Conservation (phyloP, 2,797 vertebrate genomes). For the Ispidina picta region DNA sequence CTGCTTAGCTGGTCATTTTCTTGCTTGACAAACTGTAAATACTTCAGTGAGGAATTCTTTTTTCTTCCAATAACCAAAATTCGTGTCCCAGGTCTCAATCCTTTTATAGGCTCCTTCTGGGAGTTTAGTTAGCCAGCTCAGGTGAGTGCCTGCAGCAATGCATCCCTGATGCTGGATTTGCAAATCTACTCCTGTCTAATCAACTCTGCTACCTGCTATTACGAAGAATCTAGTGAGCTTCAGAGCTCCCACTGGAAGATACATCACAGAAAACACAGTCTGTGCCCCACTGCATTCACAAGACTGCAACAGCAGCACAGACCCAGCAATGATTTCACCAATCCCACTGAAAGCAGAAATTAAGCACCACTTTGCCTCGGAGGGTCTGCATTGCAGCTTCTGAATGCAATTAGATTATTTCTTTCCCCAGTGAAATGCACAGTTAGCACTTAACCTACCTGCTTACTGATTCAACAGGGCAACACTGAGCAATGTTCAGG, state of each 20-base stretch:
- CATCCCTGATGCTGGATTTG: neutral
- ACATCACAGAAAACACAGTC: neutral
- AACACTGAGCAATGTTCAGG: neutral
- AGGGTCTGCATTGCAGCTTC: fast-evolving
- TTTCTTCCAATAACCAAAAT: neutral
- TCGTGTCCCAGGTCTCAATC: neutral
- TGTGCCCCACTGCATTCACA: neutral
- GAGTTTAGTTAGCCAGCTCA: neutral
- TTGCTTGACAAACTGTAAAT: neutral
- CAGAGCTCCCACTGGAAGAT: neutral
- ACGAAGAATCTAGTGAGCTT: neutral
- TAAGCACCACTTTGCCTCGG: neutral
- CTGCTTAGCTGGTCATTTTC: neutral
- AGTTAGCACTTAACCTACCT: neutral
- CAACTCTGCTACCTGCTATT: neutral
- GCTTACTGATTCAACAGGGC: neutral
- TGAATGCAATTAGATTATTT: neutral
- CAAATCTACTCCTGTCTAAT: neutral
- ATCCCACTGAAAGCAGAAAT: neutral
- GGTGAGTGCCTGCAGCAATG: neutral
- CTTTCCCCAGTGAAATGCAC: neutral
- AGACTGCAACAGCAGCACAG: neutral
- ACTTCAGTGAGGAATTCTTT: neutral
- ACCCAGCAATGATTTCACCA: neutral
- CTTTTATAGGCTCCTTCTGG: neutral